Evolutionary conservation across 2,797 vertebrate genomes (phyloP), one percentile per base, ranked within the genome.

Genomic region (Anomalospiza imberbis): DNA sequence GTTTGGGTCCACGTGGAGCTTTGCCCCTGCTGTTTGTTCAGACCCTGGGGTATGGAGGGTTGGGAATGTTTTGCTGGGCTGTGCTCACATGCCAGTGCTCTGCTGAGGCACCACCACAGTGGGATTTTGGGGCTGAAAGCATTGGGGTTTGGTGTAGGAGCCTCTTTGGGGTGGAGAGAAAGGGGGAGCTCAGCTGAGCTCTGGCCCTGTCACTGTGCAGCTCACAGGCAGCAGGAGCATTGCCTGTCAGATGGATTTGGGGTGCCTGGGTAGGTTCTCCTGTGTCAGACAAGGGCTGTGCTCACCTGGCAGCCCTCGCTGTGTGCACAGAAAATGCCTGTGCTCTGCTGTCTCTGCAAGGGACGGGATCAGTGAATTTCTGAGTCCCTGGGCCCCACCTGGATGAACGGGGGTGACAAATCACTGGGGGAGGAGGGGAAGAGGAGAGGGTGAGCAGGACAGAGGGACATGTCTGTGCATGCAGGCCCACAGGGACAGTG

Each of bases 331-430:
- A 13, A 28, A 29, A 29, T 6, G 24, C 24, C 55, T 55, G 62
- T 55, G 44, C 68, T 55, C 85, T 51, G 24, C 83, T 28, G 32
- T 6, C 68, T 44, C 48, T 61, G 38, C 28, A 29, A 34, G 60
- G 19, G 22, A 4, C 0, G 0, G 28, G 17, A 42, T 34, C 58
- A 5, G 36, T 0, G 1, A 15, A 2, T 22, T 51, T 15, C 17
- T 20, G 72, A 51, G 61, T 26, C 31, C 66, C 0, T 76, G 31
- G 50, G 65, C 53, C 29, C 5, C 73, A 25, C 29, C 29, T 16
- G 26, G 25, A 4, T 22, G 67, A 85, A 19, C 10, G 0, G 36
- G 44, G 14, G 13, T 53, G 70, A 74, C 20, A 61, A 29, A n/a
- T 26, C 4, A 3, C 44, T 4, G 66, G 13, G 34, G 74, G 42